Evolutionary conservation across 2,888 invertebrate species (phyloP), one percentile per base, ranked within the genome.

Genomic region (Deilephila elpenor): DNA sequence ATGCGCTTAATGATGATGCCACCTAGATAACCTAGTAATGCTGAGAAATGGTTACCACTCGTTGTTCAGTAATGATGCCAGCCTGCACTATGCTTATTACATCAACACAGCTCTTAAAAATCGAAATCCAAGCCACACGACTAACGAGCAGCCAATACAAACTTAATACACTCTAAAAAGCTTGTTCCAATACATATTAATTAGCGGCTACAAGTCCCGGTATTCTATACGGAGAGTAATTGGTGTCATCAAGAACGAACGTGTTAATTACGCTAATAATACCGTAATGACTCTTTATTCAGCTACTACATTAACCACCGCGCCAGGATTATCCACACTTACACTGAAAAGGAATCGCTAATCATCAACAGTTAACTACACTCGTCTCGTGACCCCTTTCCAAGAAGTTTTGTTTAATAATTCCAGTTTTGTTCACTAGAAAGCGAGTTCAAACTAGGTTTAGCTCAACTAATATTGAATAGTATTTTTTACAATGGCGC

Each of bases 241-340:
- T 62, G 34, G 19, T 34, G 61, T 34, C 32, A 62, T 62, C 61
- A 19, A 32, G 32, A 62, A 3, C 19, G 32, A 61, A 61, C 29
- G 61, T 34, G 61, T 34, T 62, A 62, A 62, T 62, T 62, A 62
- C 6, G 17, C 6, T n/a, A 62, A 62, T 62, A 62, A 60, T 60
- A 60, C 29, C 1, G 8, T 60, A 60, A 62, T 62, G 7, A 3
- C 34, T 62, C 61, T 62, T 32, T 62, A 34, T 62, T 62, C 34
- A 62, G 7, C 19, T 34, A 61, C 61, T 32, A 11, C 19, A 25
- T 20, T 4, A 29, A 5, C 32, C 5, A 1, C 44, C 44, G 11
- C 8, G 1, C 61, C 14, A 14, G 32, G 29, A 60, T 34, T 62
- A 34, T 62, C 34, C 11, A 44, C 44, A 44, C 44, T 44, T 44